Evolutionary conservation across 1,140 invertebrate genomes (phyloP).

Genomic region (Dinoponera quadriceps): DNA sequence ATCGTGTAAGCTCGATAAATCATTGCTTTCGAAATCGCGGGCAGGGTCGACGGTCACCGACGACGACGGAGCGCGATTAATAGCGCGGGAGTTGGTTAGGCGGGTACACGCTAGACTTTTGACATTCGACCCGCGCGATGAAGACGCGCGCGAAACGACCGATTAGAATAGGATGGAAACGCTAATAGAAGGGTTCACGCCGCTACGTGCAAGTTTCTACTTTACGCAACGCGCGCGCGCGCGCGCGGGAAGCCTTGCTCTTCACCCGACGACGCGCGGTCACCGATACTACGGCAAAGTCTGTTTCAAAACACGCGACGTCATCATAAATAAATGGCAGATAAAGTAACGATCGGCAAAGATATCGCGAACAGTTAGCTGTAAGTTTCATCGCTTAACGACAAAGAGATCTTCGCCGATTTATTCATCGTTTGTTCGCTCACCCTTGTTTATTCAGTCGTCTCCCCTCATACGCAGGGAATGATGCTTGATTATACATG

Average conservation of each 20-base stretch:
- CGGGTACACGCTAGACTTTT: slow-evolving; percentile 57
- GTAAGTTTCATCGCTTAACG: too few species aligned
- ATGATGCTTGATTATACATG: too few species aligned
- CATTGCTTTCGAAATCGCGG: slow-evolving; percentile 51
- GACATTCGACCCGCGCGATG: slow-evolving; percentile 66
- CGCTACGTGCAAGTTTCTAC: slow-evolving; percentile 38
- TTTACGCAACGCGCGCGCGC: slow-evolving; percentile 60
- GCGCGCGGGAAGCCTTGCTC: slow-evolving; percentile 41
- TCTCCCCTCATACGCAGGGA: too few species aligned
- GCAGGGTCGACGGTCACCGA: slow-evolving; percentile 43
- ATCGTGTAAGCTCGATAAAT: slow-evolving; percentile 42
- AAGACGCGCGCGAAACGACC: slow-evolving; percentile 47
- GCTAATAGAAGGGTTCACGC: slow-evolving; percentile 38
- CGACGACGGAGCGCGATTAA: slow-evolving; percentile 39
- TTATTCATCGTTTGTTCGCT: too few species aligned
- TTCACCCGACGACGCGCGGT: slow-evolving; percentile 14
- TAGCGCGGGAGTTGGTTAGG: slow-evolving; percentile 33
- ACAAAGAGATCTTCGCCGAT: too few species aligned
- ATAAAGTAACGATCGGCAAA: slow-evolving; percentile 24
- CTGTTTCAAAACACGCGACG: slow-evolving; percentile 35
- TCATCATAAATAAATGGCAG: slow-evolving; percentile 21
- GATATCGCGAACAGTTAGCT: too few species aligned
- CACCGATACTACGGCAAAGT: not conserved
- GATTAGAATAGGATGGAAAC: slow-evolving; percentile 68
- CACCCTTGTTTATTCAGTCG: too few species aligned